Percentiles rank a stretch among this genome's conserved stretches.
These are phyloP conservation scores for Rhogogaster chlorosoma DNA, from an alignment of 2,888 invertebrate species.

Conservation along the genomic window DNA sequence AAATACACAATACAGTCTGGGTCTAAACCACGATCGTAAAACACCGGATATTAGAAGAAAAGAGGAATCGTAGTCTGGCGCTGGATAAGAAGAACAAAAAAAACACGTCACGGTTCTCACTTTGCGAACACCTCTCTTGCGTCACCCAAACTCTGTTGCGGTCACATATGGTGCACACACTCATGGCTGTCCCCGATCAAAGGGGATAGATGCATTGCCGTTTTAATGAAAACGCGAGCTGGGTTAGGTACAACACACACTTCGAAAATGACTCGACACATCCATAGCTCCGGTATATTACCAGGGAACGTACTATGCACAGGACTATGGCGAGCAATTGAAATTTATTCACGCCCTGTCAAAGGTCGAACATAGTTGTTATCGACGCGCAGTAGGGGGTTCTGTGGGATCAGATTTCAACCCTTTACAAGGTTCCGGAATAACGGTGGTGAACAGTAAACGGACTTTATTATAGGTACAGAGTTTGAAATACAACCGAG, in stretches of 20 bases:
- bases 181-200: slow-evolving; percentile 3
- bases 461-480: neutral
- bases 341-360: slow-evolving; percentile 43
- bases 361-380: slow-evolving; percentile 37
- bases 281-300: neutral
- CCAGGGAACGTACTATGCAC: neutral
- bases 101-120: neutral
- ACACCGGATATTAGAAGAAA: slow-evolving; percentile 18
- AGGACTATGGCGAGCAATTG: neutral
- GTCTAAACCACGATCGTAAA: neutral
- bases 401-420: neutral
- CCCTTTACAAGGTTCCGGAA: neutral
- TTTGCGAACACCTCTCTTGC: neutral
- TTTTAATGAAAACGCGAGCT: slow-evolving; percentile 26
- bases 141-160: neutral
- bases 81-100: neutral
- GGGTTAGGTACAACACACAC: neutral
- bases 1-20: slow-evolving; percentile 6
- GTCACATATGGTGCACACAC: slow-evolving; percentile 6
- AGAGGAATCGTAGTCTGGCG: neutral
- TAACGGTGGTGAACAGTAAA: neutral
- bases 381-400: neutral
- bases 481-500: neutral
- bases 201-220: slow-evolving; percentile 35
- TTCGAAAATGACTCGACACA: neutral